Conservation (phyloP, 2,888 invertebrate species). For the Leptinotarsa juncta region DNA sequence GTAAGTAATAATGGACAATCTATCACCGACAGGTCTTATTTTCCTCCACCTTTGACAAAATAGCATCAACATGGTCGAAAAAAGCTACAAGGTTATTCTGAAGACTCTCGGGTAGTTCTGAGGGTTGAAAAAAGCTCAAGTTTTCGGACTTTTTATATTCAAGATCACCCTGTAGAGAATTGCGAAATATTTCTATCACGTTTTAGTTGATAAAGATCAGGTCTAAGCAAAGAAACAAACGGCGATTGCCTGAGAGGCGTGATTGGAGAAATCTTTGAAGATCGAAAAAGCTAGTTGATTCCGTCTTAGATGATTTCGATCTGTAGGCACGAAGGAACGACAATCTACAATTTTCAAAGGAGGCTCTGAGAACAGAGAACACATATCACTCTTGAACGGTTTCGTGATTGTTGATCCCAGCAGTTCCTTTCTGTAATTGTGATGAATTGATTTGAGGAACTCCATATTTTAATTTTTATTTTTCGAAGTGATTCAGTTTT, state of each 20-base stretch:
- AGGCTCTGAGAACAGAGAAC: not conserved
- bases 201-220: slow-evolving; percentile 2
- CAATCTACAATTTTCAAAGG: not conserved
- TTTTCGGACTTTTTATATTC: not conserved
- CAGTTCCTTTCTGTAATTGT: not conserved
- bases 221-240: not conserved
- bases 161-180: not conserved
- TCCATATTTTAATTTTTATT: too few relatives aligned
- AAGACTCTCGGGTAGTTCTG: too few relatives aligned
- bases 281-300: slow-evolving; percentile 8
- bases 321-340: slow-evolving; percentile 1
- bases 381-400: not conserved
- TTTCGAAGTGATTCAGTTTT: too few relatives aligned
- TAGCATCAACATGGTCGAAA: too few relatives aligned
- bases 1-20: not conserved
- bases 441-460: not conserved
- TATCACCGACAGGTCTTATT: not conserved
- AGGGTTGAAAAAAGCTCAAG: too few relatives aligned
- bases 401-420: not conserved
- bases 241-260: not conserved
- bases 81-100: too few relatives aligned
- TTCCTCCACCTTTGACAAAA: not conserved
- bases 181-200: slow-evolving; percentile 4
- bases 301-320: not conserved
- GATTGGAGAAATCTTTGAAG: slow-evolving; percentile 11